Percentiles rank a stretch among this genome's conserved stretches.
Evolutionary conservation across 2,113 vertebrate genomes (phyloP).

Genomic region (Neodon shergylaensis): DNA sequence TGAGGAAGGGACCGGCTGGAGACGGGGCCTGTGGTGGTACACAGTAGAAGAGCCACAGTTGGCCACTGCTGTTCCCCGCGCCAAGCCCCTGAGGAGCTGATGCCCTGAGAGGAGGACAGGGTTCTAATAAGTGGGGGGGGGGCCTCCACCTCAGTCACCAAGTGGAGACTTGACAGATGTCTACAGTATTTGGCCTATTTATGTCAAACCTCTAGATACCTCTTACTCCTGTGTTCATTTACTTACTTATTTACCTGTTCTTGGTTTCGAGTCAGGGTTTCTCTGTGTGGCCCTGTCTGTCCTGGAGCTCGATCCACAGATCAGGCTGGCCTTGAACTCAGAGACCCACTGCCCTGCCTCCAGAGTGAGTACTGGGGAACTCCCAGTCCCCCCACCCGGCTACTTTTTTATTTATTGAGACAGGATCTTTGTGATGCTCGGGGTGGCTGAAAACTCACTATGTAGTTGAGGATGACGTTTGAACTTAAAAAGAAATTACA

Average conservation of each 20-base stretch:
- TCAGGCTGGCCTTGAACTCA: neutral
- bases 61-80: no score
- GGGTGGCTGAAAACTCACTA: neutral
- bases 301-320: neutral
- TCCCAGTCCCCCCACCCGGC: accelerated
- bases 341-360: neutral
- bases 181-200: neutral
- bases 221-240: neutral
- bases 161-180: neutral
- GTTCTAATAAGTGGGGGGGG: neutral
- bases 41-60: neutral
- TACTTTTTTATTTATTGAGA: neutral
- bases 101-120: neutral
- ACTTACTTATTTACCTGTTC: neutral
- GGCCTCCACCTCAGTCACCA: neutral
- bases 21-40: neutral
- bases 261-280: neutral
- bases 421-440: neutral
- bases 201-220: neutral
- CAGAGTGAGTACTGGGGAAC: neutral
- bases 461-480: neutral
- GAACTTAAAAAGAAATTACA: neutral
- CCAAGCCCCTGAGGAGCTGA: neutral
- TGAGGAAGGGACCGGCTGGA: neutral
- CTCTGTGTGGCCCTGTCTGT: neutral